Base-by-base conservation (phyloP, 2,113 vertebrate genomes). In the Trogon surrucura region DNA sequence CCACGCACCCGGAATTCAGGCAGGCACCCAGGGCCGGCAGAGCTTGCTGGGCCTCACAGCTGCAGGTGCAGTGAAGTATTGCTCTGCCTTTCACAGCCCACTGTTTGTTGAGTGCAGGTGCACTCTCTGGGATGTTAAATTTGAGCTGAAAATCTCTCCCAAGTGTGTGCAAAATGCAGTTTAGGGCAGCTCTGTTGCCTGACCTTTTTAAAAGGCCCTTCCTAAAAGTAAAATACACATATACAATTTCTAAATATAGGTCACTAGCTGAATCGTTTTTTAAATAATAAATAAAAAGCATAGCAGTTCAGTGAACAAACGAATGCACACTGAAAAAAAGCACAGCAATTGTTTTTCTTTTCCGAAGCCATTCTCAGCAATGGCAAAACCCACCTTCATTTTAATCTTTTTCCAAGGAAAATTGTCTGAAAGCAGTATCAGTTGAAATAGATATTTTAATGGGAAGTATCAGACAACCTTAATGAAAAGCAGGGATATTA, bases 371-470 rank as follows among this genome's bases (percentile, higher is more conserved):
- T 93, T 89, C 36, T 61, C 57, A 75, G 70, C 75, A 58, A 51
- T 82, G 64, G 34, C 36, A 91, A 93, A 94, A 61, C 21, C 41
- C 54, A 91, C 85, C 48, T 94, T 95, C 41, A 27, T 74, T 80
- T 86, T 80, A 88, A 44, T 70, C n/a, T 83, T 92, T 90, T 94
- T 92, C 44, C 72, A 80, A 70, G 65, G 65, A 88, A 94, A 90
- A 69, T 66, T 74, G 41, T 89, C 91, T 95, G 88, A 90, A 93
- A 91, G 88, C 47, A 78, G 1, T 92, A 91, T 90, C 75, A 86
- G 27, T 92, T 93, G 91, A 95, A 97, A 93, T 56, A 80, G 94
- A 86, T 96, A 92, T 93, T 97, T 88, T 91, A 96, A 93, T 94
- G 94, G 91, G 64, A 90, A 77, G 11, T 94, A 88, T 85, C 88